Percentiles rank a stretch among this genome's conserved stretches.
Evolutionary conservation across 2,113 vertebrate species (phyloP).

Genomic region (human (Homo sapiens)): GRCh38 chr12:107677501-107678000

Average conservation of each 20-base stretch:
- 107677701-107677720: neutral
- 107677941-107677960: neutral
- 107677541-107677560: neutral
- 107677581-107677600: neutral
- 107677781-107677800: neutral
- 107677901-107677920: neutral
- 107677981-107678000: neutral
- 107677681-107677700: neutral
- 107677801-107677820: neutral
- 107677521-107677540: neutral
- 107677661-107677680: neutral
- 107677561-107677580: neutral
- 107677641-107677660: neutral
- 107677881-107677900: neutral
- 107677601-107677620: neutral
- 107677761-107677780: neutral
- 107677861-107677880: fast-evolving
- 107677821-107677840: neutral
- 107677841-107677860: neutral
- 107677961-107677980: neutral
- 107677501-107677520: neutral
- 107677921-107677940: neutral
- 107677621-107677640: neutral
- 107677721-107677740: neutral
- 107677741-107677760: neutral